Percentiles rank a stretch among this genome's conserved stretches.
These are phyloP conservation scores for Drosophila affinis DNA, from an alignment of 2,888 invertebrate species.

Conservation along the genomic window DNA sequence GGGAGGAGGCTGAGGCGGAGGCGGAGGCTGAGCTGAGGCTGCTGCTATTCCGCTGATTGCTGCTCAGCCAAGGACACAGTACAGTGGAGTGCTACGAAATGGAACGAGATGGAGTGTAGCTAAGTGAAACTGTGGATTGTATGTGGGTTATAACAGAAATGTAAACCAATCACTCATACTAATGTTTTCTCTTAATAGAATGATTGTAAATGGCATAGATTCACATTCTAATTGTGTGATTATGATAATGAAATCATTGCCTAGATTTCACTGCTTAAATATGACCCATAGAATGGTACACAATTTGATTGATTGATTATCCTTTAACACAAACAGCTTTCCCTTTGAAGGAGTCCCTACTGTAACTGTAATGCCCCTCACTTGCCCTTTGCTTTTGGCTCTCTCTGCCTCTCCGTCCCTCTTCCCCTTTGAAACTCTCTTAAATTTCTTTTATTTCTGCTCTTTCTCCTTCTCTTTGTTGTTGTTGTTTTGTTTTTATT, in stretches of 20 bases:
- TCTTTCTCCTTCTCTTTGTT: constrained; percentile 6
- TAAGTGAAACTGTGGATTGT: neutral
- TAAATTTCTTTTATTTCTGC: constrained; percentile 8
- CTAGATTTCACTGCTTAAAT: too few relatives aligned
- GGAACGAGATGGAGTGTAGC: neutral
- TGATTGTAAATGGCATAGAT: too few relatives aligned
- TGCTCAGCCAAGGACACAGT: constrained; percentile 4
- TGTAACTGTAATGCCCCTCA: constrained; percentile 40
- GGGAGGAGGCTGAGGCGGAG: neutral
- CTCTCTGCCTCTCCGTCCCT: neutral
- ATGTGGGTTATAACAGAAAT: neutral
- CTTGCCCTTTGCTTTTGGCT: constrained; percentile 35
- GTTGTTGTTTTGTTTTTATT: constrained; percentile 15
- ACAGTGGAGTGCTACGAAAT: constrained; percentile 15
- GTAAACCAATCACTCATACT: neutral
- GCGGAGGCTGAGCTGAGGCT: neutral
- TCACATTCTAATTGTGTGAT: neutral
- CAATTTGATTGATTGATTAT: too few relatives aligned
- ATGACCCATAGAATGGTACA: too few relatives aligned
- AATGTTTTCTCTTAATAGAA: neutral
- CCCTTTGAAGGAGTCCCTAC: neutral
- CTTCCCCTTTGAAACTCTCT: neutral
- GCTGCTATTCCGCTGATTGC: constrained; percentile 1
- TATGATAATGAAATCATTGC: too few relatives aligned
- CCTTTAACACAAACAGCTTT: too few relatives aligned